Percentiles rank a stretch among this genome's conserved stretches.
Evolutionary conservation across 2,888 invertebrate genomes (phyloP).

Genomic region (Hemistola chrysoprasaria): DNA sequence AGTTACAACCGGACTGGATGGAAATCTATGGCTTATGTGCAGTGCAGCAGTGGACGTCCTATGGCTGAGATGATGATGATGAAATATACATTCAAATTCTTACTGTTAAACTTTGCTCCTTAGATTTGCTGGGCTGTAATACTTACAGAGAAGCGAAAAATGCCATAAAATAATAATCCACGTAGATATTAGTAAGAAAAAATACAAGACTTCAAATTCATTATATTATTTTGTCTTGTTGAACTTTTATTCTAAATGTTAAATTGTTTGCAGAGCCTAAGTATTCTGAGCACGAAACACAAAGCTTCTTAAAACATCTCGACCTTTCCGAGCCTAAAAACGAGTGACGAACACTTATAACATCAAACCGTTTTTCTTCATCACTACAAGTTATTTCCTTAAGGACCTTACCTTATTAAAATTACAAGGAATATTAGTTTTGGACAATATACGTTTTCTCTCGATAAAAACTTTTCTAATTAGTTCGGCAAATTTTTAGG

Average conservation of each 20-base stretch:
- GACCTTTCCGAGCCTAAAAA: conserved; percentile 30
- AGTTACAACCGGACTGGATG: no score
- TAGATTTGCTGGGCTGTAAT: no score
- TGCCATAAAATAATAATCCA: no score
- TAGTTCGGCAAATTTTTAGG: background rate
- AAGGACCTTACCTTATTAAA: conserved; percentile 8
- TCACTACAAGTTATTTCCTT: background rate
- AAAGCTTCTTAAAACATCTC: conserved; percentile 34
- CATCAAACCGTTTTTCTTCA: conserved; percentile 11
- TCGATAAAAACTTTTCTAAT: conserved; percentile 8
- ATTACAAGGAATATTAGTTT: conserved; percentile 21
- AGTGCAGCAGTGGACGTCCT: no score
- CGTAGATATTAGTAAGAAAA: no score
- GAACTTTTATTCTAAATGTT: background rate
- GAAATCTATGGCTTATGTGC: no score
- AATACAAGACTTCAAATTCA: background rate
- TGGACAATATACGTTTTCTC: conserved; percentile 2
- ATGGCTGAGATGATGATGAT: no score
- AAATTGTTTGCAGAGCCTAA: background rate
- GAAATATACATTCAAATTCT: no score
- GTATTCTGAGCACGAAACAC: conserved; percentile 33
- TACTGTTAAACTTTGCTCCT: no score
- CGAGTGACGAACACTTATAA: conserved; percentile 39
- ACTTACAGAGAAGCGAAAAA: no score
- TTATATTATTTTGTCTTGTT: background rate